Percentiles rank a stretch among this genome's conserved stretches.
These are phyloP conservation scores for Phasia obesa DNA, from an alignment of 2,888 invertebrate genomes.

Conservation along the genomic window DNA sequence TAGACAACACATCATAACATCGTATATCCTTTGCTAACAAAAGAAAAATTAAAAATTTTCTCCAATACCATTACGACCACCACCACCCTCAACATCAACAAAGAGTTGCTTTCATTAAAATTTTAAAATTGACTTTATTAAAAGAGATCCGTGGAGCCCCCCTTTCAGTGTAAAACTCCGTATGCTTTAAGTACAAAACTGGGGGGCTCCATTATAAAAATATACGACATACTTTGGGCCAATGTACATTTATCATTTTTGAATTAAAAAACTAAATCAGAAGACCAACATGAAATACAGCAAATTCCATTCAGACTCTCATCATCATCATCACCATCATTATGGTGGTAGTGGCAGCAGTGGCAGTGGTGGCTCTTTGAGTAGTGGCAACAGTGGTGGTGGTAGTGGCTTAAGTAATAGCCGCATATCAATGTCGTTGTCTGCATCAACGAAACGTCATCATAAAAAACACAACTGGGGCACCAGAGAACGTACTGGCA, in stretches of 20 bases:
- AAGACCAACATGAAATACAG: slow-evolving; percentile 60
- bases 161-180: slow-evolving; percentile 30
- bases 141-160: slow-evolving; percentile 55
- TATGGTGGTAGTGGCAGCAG: slow-evolving; percentile 64
- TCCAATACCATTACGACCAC: no score
- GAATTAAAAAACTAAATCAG: slow-evolving; percentile 23
- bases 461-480: slow-evolving; percentile 81
- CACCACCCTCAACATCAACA: background rate
- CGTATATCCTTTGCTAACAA: background rate
- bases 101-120: background rate
- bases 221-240: background rate
- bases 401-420: no score
- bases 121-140: slow-evolving; percentile 35
- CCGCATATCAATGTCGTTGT: slow-evolving; percentile 63
- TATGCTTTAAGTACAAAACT: no score
- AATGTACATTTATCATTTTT: slow-evolving; percentile 13
- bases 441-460: slow-evolving; percentile 77
- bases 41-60: background rate
- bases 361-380: slow-evolving; percentile 57
- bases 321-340: slow-evolving; percentile 73
- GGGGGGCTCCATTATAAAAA: slow-evolving; percentile 61
- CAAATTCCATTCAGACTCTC: slow-evolving; percentile 72
- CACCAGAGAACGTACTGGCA: slow-evolving; percentile 89
- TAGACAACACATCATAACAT: slow-evolving; percentile 18
- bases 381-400: slow-evolving; percentile 31